Conservation (phyloP, 2,888 invertebrate species). For the Leucophenga maculata region DNA sequence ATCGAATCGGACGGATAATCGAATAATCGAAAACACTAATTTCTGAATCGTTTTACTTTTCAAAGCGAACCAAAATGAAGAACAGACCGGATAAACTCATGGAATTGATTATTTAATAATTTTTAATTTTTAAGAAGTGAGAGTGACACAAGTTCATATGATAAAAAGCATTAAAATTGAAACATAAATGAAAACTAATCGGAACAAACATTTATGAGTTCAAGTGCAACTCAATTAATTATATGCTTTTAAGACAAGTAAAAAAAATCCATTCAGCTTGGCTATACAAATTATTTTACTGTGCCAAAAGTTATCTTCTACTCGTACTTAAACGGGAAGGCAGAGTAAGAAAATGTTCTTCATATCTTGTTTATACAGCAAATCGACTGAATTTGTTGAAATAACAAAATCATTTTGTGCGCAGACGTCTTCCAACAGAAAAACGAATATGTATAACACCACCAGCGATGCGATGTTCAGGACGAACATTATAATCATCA, state of each 20-base stretch:
- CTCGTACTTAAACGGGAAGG: neutral
- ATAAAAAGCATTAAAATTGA: no score
- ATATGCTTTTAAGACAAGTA: neutral
- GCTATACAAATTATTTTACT: neutral
- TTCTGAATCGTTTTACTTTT: no score
- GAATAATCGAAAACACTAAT: no score
- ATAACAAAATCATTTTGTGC: constrained; percentile 49
- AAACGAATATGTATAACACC: neutral
- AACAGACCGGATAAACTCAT: no score
- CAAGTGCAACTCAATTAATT: neutral
- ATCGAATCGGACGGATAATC: no score
- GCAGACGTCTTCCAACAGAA: constrained; percentile 3
- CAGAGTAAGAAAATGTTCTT: constrained; percentile 19
- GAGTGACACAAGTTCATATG: neutral
- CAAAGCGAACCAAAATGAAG: no score
- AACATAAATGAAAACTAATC: neutral
- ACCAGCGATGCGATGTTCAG: neutral
- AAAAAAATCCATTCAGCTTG: constrained; percentile 1
- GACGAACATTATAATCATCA: neutral
- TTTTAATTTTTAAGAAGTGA: neutral
- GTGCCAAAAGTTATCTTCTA: constrained; percentile 24
- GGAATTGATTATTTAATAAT: no score
- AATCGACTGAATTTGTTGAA: constrained; percentile 70
- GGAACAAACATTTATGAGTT: neutral
- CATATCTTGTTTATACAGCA: constrained; percentile 61